A percentile compares a stretch with the other conserved stretches of the same genome.
phyloP scores from a whole-genome alignment of 2,888 invertebrate genomes.

The Diaprepes abbreviatus region DNA sequence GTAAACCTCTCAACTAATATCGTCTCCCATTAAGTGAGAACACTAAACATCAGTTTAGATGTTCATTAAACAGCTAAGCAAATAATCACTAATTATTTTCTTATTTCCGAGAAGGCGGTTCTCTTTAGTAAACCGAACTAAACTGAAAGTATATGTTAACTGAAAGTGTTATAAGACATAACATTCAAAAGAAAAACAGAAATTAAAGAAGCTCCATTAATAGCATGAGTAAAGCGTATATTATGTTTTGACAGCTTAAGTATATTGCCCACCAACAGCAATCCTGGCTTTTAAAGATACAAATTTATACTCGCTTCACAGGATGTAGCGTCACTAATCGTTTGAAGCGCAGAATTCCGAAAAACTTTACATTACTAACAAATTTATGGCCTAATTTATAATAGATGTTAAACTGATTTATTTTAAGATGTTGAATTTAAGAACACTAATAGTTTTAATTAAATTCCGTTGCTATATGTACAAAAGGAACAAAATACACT shows the following conservation, averaged over 20 bases:
- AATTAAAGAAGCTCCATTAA: conserved; percentile 38
- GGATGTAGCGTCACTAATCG: conserved; percentile 26
- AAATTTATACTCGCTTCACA: conserved; percentile 12
- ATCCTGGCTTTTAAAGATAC: conserved; percentile 25
- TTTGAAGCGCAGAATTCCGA: conserved; percentile 18
- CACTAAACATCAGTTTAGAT: conserved; percentile 44
- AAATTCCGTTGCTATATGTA: no score
- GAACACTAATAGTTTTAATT: no score
- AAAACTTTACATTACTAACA: conserved; percentile 18
- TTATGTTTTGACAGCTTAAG: conserved; percentile 48
- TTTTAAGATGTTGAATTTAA: no score
- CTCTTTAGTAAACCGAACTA: conserved; percentile 34
- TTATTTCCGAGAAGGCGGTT: conserved; percentile 37
- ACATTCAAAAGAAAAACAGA: conserved; percentile 25
- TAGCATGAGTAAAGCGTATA: conserved; percentile 38
- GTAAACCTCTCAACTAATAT: conserved; percentile 22
- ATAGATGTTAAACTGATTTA: not conserved
- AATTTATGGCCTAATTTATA: conserved; percentile 22
- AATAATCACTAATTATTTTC: conserved; percentile 44
- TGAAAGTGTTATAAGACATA: conserved; percentile 21
- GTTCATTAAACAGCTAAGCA: conserved; percentile 41
- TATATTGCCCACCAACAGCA: conserved; percentile 37
- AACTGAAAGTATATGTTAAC: conserved; percentile 34
- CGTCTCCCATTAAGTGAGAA: conserved; percentile 34
- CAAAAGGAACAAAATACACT: no score